Base-by-base conservation (phyloP, 2,888 invertebrate genomes). In the Hipparchia sbordonii region DNA sequence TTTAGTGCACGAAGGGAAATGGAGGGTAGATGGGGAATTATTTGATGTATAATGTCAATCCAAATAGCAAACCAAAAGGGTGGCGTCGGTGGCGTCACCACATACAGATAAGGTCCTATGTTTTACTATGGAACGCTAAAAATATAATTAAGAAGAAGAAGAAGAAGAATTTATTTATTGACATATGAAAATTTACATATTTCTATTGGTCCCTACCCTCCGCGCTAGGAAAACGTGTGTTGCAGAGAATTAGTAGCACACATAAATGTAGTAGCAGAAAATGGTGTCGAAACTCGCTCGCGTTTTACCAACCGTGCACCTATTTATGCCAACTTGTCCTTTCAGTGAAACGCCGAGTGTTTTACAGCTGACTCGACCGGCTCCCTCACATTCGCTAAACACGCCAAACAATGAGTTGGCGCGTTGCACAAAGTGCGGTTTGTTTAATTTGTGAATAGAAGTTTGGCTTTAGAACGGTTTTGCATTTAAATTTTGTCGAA, bases 401-500 rank as follows among this genome's bases (percentile, higher is more conserved):
- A 23, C 12, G 12, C 12, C 39, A 12, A 3, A 60, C 60, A 60
- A 45, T 33, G 60, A 39, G 39, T 23, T 23, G 23, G 23, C 23
- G 23, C 6, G 10, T 60, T 12, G 45, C 39, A 2, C 59, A 33
- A 59, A 10, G 59, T 10, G 60, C 12, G 60, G 60, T 45, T 39
- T 60, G 12, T 60, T 4, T 60, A n/a, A 60, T 12, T 60, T 60
- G 60, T 39, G 45, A 10, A 56, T 13, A 56, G 13, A 56, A 56
- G 13, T 56, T 56, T 56, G 8, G 56, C 7, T 56, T 60, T 60
- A 39, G 12, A 39, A 39, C 39, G 39, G 45, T 60, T 60, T 12
- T 60, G 45, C 60, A 60, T 60, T 56, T 56, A 45, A 60, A 60
- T 39, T 60, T 39, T 60, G 60, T 60, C 45, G 13, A 56, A 60